Percentiles rank a stretch among this genome's conserved stretches.
Evolutionary conservation across 2,888 invertebrate genomes (phyloP).

Genomic region (Ochropleura plecta): DNA sequence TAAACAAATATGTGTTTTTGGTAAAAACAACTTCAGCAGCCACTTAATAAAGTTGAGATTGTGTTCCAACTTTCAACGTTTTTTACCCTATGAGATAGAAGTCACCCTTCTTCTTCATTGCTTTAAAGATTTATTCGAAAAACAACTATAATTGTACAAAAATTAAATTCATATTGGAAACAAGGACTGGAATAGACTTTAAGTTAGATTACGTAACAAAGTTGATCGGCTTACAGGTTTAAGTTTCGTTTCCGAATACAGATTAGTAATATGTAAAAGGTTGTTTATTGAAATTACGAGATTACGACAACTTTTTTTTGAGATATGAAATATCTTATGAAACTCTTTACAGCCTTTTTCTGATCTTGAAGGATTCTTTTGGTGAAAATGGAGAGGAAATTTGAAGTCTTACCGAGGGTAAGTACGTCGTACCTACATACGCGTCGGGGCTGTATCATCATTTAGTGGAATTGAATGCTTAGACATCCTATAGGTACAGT

Average conservation of each 20-base stretch:
- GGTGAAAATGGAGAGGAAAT: neutral
- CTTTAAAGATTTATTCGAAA: neutral
- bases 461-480: too few relatives aligned
- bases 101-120: neutral
- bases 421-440: too few relatives aligned
- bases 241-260: slow-evolving; percentile 45
- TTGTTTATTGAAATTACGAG: slow-evolving; percentile 21
- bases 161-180: neutral
- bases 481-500: too few relatives aligned
- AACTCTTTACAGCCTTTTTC: neutral
- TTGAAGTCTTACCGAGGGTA: neutral
- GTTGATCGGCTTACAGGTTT: slow-evolving; percentile 49
- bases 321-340: neutral
- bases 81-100: neutral
- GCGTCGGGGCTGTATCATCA: too few relatives aligned
- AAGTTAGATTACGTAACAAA: slow-evolving; percentile 57
- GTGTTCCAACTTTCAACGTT: neutral
- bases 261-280: slow-evolving; percentile 21
- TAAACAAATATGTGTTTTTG: slow-evolving; percentile 6
- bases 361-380: neutral
- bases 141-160: neutral
- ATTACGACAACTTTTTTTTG: neutral
- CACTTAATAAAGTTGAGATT: neutral
- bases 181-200: neutral
- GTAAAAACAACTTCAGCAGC: neutral